Evolutionary conservation across 1,140 invertebrate genomes (phyloP), one percentile per base, ranked within the genome.

Genomic region (Drosophila nannoptera): DNA sequence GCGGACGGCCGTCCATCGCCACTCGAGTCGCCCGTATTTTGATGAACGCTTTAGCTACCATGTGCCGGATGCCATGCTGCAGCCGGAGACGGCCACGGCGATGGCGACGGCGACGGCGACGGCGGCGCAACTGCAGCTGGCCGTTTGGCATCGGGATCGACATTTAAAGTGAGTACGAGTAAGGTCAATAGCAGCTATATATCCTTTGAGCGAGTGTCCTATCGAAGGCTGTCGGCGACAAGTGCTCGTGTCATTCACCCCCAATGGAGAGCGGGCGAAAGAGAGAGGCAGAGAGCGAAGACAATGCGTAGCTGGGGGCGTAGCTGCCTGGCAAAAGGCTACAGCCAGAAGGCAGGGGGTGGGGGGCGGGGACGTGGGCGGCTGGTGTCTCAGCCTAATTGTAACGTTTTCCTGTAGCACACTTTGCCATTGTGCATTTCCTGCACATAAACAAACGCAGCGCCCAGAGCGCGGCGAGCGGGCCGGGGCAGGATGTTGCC

Each of bases 61-160:
- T 61, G 56, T 88, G 48, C 55, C 48, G 60, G 49, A 66, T 49
- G 16, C 32, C 16, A 8, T 48, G 35, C 14, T 50, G 45, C 67
- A 58, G 42, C 52, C 36, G 9, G 4, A 73, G 35, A 14, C 64
- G 38, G 31, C 50, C 36, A 6, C 22, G 36, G 12, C 35, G 59
- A 22, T 7, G 52, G 35, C 11, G 72, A 73, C 11, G 48, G 65
- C 6, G n/a, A 31, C 63, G 36, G 5, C 38, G n/a, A 86, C 88
- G 6, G 11, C 46, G n/a, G 46, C 46, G 59, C 77, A 87, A 42
- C 73, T 91, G 22, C 89, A 90, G 68, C 69, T 91, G 60, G 90
- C 91, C 52, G 91, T 91, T 33, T 91, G 91, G 91, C 91, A 91
- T 86, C 83, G 91, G 69, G 90, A 91, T 78, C 86, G 91, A 40